phyloP scores from a whole-genome alignment of 2,888 invertebrate species.

The Leptinotarsa peninsularis region DNA sequence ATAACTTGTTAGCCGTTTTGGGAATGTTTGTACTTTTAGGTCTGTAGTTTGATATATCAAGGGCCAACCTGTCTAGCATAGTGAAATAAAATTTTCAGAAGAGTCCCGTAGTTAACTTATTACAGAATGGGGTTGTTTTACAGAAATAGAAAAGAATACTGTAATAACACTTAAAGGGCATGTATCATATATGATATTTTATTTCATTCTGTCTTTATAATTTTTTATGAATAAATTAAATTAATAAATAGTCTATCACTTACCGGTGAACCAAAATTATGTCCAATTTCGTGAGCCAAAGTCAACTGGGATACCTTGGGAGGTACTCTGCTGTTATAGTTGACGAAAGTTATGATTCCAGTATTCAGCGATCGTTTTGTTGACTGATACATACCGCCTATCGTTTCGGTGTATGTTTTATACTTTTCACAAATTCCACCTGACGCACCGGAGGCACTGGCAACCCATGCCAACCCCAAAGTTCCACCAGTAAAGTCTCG shows the following conservation, averaged over 20 bases:
- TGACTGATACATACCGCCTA: constrained; percentile 93
- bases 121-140: no score
- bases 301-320: constrained; percentile 98
- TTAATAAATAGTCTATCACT: constrained; percentile 59
- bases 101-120: no score
- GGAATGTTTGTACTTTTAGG: no score
- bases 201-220: no score
- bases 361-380: constrained; percentile 96
- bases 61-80: no score
- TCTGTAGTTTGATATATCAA: no score
- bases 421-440: constrained; percentile 99
- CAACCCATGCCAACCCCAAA: constrained; percentile 98
- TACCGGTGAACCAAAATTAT: constrained; percentile 98
- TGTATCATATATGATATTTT: no score
- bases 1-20: no score
- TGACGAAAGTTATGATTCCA: constrained; percentile 98
- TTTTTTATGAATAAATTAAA: no score
- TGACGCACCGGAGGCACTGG: constrained; percentile 95
- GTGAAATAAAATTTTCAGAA: no score
- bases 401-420: constrained; percentile 96
- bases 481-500: constrained; percentile 99
- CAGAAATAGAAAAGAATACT: no score
- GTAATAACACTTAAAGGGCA: no score
- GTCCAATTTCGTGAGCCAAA: constrained; percentile 97
- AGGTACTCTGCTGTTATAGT: constrained; percentile 97